phyloP scores from a whole-genome alignment of 1,140 invertebrate genomes.

The Cherax destructor region DNA sequence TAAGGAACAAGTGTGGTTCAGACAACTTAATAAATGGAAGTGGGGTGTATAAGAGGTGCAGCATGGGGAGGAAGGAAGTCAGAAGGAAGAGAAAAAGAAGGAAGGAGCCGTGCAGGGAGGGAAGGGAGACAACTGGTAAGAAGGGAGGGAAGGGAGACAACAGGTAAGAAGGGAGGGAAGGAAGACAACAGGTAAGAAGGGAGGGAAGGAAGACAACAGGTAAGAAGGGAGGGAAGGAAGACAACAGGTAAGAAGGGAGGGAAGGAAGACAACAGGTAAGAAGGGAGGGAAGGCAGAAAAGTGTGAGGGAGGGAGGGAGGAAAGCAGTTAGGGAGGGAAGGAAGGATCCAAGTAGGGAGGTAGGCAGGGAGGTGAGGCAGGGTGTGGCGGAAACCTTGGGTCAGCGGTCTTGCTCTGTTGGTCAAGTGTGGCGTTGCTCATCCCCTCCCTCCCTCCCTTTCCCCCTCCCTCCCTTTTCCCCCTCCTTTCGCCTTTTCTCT shows the following conservation, averaged over 20 bases:
- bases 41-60: neutral
- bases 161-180: neutral
- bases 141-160: too few relatives aligned
- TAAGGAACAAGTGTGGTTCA: neutral
- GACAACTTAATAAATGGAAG: neutral
- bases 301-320: too few relatives aligned
- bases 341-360: neutral
- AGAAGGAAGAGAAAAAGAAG: too few relatives aligned
- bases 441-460: neutral
- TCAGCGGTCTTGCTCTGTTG: slow-evolving; percentile 66
- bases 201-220: neutral
- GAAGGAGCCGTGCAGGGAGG: too few relatives aligned
- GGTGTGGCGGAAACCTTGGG: slow-evolving; percentile 57
- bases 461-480: neutral
- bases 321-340: neutral
- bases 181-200: neutral
- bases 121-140: too few relatives aligned
- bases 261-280: too few relatives aligned
- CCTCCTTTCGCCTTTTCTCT: neutral
- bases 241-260: too few relatives aligned
- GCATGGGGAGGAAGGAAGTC: neutral
- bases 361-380: slow-evolving; percentile 21
- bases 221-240: too few relatives aligned
- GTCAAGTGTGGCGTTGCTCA: slow-evolving; percentile 65
- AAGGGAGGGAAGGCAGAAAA: too few relatives aligned